Conservation (phyloP, 1,140 invertebrate species). For the Dreissena rostriformis region DNA sequence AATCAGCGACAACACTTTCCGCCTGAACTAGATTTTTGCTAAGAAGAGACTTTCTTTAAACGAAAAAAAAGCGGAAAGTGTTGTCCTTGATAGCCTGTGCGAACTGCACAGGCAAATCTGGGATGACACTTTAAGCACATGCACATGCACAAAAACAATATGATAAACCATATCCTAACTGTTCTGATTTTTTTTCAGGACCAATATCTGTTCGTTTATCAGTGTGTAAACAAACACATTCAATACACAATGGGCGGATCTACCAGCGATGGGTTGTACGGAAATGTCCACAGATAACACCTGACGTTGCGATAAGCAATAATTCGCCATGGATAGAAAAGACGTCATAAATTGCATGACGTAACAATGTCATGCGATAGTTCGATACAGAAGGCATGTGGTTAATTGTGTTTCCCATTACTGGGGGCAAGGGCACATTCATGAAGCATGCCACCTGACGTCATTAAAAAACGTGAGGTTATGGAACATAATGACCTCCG, state of each 20-base stretch:
- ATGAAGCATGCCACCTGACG: no score
- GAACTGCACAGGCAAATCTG: no score
- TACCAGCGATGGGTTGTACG: slow-evolving; percentile 88
- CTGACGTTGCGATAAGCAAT: neutral
- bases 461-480: no score
- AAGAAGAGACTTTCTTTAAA: neutral
- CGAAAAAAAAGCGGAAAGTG: neutral
- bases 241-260: slow-evolving; percentile 82
- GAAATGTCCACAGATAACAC: slow-evolving; percentile 30
- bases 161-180: neutral
- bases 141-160: neutral
- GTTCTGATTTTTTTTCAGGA: slow-evolving; percentile 85
- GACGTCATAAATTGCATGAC: no score
- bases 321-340: no score
- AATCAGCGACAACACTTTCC: no score
- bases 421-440: no score
- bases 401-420: no score
- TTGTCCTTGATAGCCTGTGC: neutral
- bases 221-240: slow-evolving; percentile 94
- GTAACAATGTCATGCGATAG: no score
- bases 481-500: no score
- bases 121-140: no score
- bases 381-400: no score
- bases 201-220: slow-evolving; percentile 98
- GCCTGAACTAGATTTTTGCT: neutral